phyloP scores from a whole-genome alignment of 2,797 vertebrate genomes.

The Tachyglossus aculeatus region DNA sequence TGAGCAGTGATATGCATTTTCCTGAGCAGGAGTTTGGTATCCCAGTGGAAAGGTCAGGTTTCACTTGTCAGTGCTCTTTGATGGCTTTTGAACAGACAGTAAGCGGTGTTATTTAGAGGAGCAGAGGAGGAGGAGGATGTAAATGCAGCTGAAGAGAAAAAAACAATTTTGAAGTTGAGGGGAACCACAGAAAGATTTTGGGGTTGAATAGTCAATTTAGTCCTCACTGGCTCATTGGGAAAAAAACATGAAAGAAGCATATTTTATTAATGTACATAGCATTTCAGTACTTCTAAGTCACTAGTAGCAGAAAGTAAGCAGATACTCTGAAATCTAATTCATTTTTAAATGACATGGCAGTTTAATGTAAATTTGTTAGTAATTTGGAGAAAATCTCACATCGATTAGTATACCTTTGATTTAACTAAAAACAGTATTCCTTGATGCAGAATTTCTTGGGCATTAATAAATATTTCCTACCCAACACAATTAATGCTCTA shows the following conservation, averaged over 20 bases:
- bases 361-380: conserved; percentile 63
- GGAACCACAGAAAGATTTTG: not conserved
- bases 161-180: conserved; percentile 59
- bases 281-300: conserved; percentile 42
- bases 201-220: not conserved
- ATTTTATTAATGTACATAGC: conserved; percentile 31
- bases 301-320: conserved; percentile 58
- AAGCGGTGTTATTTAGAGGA: conserved; percentile 51
- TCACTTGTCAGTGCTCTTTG: conserved; percentile 48
- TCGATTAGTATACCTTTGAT: conserved; percentile 37
- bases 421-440: conserved; percentile 41
- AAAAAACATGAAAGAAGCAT: not conserved
- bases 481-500: conserved; percentile 32
- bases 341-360: conserved; percentile 61
- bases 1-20: conserved; percentile 30
- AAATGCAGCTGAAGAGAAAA: conserved; percentile 34
- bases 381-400: conserved; percentile 50
- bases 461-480: conserved; percentile 57
- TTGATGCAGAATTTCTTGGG: conserved; percentile 42
- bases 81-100: conserved; percentile 55
- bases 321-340: conserved; percentile 63
- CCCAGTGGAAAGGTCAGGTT: conserved; percentile 33
- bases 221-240: conserved; percentile 24
- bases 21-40: conserved; percentile 47
- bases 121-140: conserved; percentile 15